Base-by-base conservation (phyloP, 1,140 invertebrate genomes). In the Drosophila repleta region DNA sequence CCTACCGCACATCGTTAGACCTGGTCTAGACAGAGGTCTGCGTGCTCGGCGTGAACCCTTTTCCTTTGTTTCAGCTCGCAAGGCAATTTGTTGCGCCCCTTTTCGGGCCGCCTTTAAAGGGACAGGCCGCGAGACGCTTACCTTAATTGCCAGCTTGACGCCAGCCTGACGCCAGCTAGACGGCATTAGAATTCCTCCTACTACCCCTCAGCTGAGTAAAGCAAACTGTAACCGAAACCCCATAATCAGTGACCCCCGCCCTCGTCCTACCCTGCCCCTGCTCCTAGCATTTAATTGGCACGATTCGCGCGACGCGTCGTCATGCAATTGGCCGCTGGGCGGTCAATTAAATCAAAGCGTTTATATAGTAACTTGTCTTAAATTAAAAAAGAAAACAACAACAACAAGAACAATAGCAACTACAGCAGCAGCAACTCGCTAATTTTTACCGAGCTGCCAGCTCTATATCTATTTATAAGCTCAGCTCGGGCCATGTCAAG, bases 1-100 rank as follows among this genome's bases (percentile, higher is more conserved):
- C 80, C 80, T 78, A 78, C 78, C 78, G 71, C 79, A 74, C 65
- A 83, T 82, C 75, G 83, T 82, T 82, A 83, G 79, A 81, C 66
- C 62, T 68, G 55, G 82, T 87, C 82, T 87, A 87, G 82, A 88
- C 83, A 58, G 60, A 24, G 43, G 79, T 71, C 83, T 82, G 82
- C 83, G 62, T 76, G 71, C 63, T 57, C 68, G 64, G 76, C 68
- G 64, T 84, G 81, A 85, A 84, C 82, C 82, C 80, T 87, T 87
- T 61, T 56, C 56, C 1, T 46, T 46, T 20, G 43, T 29, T 52
- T 52, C 52, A 24, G 29, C 41, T 49, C 21, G 65, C 0, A 6
- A 43, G 53, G 56, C 77, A 80, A 80, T 80, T 80, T 76, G 73
- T 74, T 75, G 73, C 79, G 76, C 69, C 74, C 63, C 73, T 58